These are phyloP conservation scores for Meloidogyne chitwoodi DNA, from an alignment of 1,140 invertebrate species.

Conservation along the genomic window DNA sequence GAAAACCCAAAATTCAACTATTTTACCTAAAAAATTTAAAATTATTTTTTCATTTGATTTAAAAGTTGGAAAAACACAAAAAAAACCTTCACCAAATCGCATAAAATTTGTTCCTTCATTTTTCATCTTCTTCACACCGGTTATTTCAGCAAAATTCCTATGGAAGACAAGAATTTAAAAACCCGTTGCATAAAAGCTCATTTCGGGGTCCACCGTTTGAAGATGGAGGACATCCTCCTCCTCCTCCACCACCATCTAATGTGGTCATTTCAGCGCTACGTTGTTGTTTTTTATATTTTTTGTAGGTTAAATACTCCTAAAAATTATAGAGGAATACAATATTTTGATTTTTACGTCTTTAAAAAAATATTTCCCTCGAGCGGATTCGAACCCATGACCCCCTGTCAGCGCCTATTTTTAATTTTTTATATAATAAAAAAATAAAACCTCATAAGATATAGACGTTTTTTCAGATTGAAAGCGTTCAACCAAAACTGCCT, in stretches of 20 bases:
- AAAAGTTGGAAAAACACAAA: not conserved
- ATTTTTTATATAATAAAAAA: not conserved
- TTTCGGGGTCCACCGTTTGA: not conserved
- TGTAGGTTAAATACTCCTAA: not conserved
- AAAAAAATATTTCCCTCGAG: too few species aligned
- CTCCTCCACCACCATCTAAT: not conserved
- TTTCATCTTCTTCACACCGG: not conserved
- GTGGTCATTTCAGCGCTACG: not conserved
- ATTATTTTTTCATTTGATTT: not conserved
- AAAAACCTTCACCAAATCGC: not conserved
- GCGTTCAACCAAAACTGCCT: constrained; percentile 83
- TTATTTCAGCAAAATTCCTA: not conserved
- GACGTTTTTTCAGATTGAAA: constrained; percentile 85
- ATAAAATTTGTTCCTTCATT: too few species aligned
- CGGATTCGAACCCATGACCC: too few species aligned
- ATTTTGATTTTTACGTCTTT: too few species aligned
- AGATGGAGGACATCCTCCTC: not conserved
- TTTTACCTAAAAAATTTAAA: too few species aligned
- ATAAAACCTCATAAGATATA: constrained; percentile 72
- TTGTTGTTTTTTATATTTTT: not conserved
- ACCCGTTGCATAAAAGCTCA: not conserved
- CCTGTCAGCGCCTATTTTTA: not conserved
- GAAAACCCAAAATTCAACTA: too few species aligned
- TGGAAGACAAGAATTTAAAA: not conserved
- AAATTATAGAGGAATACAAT: too few species aligned